Conservation (phyloP, 30 jellyfish, hydroid and myxozoan genomes). For the Aurelia coerulea region DNA sequence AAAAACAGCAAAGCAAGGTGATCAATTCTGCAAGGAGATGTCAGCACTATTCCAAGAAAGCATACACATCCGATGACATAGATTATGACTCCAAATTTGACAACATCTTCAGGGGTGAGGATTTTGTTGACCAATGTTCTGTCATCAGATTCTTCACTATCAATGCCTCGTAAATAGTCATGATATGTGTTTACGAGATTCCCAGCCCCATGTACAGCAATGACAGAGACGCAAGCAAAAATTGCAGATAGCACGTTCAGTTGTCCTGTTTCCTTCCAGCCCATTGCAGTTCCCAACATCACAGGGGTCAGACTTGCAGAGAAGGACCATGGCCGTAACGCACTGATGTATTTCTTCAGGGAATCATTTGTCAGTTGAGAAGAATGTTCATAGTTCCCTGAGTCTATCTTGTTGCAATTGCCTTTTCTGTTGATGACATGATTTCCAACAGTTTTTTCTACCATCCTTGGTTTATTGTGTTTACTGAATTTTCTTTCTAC, state of each 20-base stretch:
- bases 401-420: too few species aligned
- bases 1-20: slow-evolving; percentile 66
- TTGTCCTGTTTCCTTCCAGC: slow-evolving; percentile 58
- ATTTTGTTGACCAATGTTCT: slow-evolving; percentile 74
- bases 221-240: slow-evolving; percentile 26
- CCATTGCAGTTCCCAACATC: slow-evolving; percentile 71
- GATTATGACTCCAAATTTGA: slow-evolving; percentile 55
- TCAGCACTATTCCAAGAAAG: slow-evolving; percentile 55
- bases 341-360: slow-evolving; percentile 55
- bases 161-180: slow-evolving; percentile 81
- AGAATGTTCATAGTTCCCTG: too few species aligned
- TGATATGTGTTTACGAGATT: slow-evolving; percentile 85
- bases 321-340: slow-evolving; percentile 95
- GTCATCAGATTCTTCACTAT: slow-evolving; percentile 80
- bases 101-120: slow-evolving; percentile 73
- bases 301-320: slow-evolving; percentile 94
- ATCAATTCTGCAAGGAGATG: slow-evolving; percentile 62
- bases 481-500: too few species aligned
- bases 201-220: slow-evolving; percentile 88
- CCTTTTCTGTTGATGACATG: too few species aligned
- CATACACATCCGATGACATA: slow-evolving; percentile 68
- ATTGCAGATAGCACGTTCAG: slow-evolving; percentile 23
- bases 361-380: background rate
- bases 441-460: too few species aligned
- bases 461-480: too few species aligned